Percentiles rank a stretch among this genome's conserved stretches.
These are phyloP conservation scores for Pediacus dermestoides DNA, from an alignment of 2,888 invertebrate genomes.

Conservation along the genomic window DNA sequence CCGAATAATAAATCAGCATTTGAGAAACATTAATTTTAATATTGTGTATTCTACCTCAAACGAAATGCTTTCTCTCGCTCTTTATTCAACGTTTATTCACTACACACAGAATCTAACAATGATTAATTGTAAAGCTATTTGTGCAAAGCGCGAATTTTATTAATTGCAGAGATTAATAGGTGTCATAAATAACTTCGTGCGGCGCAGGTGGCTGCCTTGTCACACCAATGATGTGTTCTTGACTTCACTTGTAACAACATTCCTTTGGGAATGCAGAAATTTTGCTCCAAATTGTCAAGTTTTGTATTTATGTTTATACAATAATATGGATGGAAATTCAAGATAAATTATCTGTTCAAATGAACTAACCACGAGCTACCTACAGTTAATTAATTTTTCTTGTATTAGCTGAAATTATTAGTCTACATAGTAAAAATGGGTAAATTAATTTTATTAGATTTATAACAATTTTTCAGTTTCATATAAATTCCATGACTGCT, in stretches of 20 bases:
- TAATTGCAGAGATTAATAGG: conserved; percentile 33
- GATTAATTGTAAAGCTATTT: conserved; percentile 31
- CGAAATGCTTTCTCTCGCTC: conserved; percentile 8
- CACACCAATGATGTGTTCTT: conserved; percentile 8
- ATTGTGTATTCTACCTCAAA: neutral
- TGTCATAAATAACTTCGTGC: conserved; percentile 22
- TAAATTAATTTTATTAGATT: too few relatives aligned
- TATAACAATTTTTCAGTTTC: too few relatives aligned
- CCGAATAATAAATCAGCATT: conserved; percentile 9
- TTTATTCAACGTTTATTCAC: conserved; percentile 21
- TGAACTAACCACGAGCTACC: too few relatives aligned
- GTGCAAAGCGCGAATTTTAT: conserved; percentile 29
- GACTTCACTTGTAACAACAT: neutral
- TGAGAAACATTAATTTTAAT: conserved; percentile 10
- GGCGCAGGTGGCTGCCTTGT: conserved; percentile 17
- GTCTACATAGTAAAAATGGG: too few relatives aligned
- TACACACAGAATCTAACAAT: conserved; percentile 27
- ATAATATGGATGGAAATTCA: too few relatives aligned
- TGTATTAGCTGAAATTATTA: too few relatives aligned
- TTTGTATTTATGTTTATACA: too few relatives aligned
- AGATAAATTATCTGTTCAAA: too few relatives aligned
- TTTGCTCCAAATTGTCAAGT: too few relatives aligned
- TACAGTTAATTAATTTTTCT: too few relatives aligned
- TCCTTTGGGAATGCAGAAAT: too few relatives aligned
- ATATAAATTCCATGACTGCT: too few relatives aligned